phyloP scores from a whole-genome alignment of 2,888 invertebrate genomes.

The Flabesymbios commensalis region DNA sequence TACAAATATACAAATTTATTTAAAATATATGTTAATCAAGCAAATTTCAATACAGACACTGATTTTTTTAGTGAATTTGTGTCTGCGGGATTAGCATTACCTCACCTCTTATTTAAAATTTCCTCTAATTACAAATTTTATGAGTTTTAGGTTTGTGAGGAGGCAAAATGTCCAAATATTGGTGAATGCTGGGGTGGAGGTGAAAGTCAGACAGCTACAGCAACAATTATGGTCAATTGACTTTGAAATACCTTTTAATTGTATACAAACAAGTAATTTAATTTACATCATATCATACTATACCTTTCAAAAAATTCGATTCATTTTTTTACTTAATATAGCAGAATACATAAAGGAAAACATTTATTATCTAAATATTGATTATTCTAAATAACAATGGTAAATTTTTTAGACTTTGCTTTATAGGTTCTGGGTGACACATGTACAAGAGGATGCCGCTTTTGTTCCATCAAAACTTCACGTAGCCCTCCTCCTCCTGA shows the following conservation, averaged over 20 bases:
- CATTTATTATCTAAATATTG: too few relatives aligned
- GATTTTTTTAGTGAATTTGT: too few relatives aligned
- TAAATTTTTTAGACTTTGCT: not conserved
- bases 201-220: slow-evolving; percentile 92
- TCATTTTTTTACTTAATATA: too few relatives aligned
- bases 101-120: too few relatives aligned
- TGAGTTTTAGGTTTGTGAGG: slow-evolving; percentile 75
- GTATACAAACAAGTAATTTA: not conserved
- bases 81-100: too few relatives aligned
- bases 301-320: too few relatives aligned
- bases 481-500: slow-evolving; percentile 83
- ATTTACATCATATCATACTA: not conserved
- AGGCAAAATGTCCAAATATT: slow-evolving; percentile 96
- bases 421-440: slow-evolving; percentile 99
- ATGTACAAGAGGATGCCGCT: slow-evolving; percentile 96
- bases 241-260: not conserved
- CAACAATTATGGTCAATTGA: slow-evolving; percentile 92
- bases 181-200: slow-evolving; percentile 84
- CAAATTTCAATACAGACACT: not conserved
- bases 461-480: slow-evolving; percentile 98
- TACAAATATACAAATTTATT: not conserved
- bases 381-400: too few relatives aligned
- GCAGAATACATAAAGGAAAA: too few relatives aligned
- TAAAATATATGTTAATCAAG: not conserved
- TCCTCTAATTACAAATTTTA: too few relatives aligned